Evolutionary conservation across 2,113 vertebrate species (phyloP).

Genomic region (Dryoscopus gambensis): DNA sequence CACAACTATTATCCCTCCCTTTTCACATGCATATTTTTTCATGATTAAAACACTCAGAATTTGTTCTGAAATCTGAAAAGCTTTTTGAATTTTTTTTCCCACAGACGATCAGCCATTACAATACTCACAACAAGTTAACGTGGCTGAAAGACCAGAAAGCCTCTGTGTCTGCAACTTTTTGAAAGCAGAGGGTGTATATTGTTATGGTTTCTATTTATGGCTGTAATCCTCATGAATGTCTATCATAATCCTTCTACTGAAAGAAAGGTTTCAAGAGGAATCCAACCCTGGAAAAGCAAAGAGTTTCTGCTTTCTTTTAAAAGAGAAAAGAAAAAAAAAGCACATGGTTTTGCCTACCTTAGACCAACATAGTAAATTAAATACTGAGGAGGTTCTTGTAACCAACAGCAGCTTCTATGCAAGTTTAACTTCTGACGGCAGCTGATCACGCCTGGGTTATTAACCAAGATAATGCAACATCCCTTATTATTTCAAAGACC

Average conservation of each 20-base stretch:
- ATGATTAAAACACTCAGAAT: not conserved
- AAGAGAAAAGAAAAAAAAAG: no score
- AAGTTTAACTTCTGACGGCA: not conserved
- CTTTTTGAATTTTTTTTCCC: not conserved
- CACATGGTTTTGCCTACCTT: not conserved
- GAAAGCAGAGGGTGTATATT: not conserved
- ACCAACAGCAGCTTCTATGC: not conserved
- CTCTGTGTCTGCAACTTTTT: not conserved
- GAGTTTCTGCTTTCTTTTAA: not conserved
- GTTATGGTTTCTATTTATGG: not conserved
- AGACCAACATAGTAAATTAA: not conserved
- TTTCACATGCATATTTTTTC: not conserved
- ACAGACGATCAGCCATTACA: fast-evolving
- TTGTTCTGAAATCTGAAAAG: not conserved
- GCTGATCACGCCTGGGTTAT: not conserved
- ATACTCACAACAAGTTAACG: not conserved
- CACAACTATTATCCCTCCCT: not conserved
- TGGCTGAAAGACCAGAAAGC: not conserved
- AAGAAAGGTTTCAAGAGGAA: not conserved
- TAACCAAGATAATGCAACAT: fast-evolving
- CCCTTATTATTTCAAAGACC: not conserved
- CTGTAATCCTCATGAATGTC: not conserved
- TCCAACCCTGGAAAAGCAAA: not conserved
- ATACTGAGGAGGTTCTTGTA: not conserved
- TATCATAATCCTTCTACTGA: not conserved